phyloP scores from a whole-genome alignment of 2,797 vertebrate species.

The Hypotaenidia okinawae region DNA sequence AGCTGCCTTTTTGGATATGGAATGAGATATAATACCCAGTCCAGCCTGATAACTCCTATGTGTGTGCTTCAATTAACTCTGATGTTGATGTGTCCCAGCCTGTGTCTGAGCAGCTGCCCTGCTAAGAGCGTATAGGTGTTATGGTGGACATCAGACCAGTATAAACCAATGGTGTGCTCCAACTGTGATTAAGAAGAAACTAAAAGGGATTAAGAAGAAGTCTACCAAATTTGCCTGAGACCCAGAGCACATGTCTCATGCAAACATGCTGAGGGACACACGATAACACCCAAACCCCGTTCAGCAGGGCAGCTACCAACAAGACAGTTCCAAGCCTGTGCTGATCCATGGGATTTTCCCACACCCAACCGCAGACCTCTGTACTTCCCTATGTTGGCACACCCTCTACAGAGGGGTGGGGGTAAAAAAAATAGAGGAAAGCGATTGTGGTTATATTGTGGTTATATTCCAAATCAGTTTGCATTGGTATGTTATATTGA shows the following conservation, averaged over 20 bases:
- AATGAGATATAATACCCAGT: neutral
- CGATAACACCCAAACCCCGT: rapidly evolving
- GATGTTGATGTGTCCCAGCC: too few species aligned
- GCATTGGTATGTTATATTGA: neutral
- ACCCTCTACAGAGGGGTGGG: neutral
- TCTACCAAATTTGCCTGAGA: neutral
- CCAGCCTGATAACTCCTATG: neutral
- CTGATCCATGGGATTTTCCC: neutral
- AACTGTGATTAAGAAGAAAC: neutral
- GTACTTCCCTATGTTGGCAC: neutral
- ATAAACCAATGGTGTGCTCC: neutral
- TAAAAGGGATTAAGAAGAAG: neutral
- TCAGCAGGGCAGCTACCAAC: neutral
- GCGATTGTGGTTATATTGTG: neutral
- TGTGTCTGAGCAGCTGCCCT: neutral
- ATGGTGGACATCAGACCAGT: neutral
- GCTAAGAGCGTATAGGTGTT: too few species aligned
- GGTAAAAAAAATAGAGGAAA: rapidly evolving
- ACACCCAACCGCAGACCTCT: neutral
- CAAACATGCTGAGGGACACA: neutral
- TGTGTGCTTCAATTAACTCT: neutral
- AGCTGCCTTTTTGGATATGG: neutral
- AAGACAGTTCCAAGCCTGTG: neutral
- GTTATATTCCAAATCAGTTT: neutral
- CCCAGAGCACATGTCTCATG: rapidly evolving